Evolutionary conservation across 2,113 vertebrate species (phyloP).

Genomic region (Turdus rufiventris): DNA sequence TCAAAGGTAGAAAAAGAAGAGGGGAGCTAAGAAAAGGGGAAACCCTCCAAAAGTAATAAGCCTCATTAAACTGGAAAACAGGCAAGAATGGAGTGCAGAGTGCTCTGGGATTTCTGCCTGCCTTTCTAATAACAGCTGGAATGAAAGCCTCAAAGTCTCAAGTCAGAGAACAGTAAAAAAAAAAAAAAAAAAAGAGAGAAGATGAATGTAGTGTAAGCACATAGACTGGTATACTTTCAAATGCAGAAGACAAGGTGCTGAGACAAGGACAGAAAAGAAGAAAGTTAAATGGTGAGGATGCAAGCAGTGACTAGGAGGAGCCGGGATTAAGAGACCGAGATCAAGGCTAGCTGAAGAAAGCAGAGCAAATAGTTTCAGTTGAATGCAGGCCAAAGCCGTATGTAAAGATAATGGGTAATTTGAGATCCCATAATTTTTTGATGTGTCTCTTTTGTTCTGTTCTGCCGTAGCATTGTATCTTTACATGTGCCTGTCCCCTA

Average conservation of each 20-base stretch:
- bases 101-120: neutral
- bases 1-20: neutral
- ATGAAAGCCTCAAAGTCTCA: neutral
- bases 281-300: neutral
- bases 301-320: neutral
- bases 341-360: neutral
- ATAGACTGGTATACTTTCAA: neutral
- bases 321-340: neutral
- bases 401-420: neutral
- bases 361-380: neutral
- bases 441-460: neutral
- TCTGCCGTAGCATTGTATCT: neutral
- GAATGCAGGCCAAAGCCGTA: neutral
- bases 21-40: neutral
- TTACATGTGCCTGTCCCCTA: neutral
- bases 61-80: slow-evolving; percentile 2
- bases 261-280: neutral
- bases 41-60: neutral
- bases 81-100: neutral
- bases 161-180: neutral
- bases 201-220: neutral
- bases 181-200: neutral
- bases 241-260: neutral
- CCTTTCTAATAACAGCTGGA: neutral
- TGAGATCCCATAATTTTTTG: neutral